Conservation (phyloP, 37 sponge, comb jelly and placozoan genomes). For the Beroe ovata region DNA sequence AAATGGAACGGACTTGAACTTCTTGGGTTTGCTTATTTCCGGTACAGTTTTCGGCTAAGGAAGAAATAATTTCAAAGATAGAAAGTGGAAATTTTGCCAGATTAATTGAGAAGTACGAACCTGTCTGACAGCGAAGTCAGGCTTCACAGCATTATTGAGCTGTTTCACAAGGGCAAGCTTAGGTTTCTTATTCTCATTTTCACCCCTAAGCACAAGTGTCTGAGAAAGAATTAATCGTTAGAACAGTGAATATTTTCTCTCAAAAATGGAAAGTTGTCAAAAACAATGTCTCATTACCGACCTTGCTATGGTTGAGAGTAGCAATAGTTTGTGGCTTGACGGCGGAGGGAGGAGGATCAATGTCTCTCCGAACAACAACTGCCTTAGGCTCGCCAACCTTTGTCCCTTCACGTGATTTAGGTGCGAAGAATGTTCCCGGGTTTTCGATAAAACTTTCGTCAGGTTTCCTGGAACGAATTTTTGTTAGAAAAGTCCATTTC, state of each 20-base stretch:
- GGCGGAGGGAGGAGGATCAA: not conserved
- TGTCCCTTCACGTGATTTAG: not conserved
- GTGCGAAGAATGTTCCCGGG: conserved; percentile 40
- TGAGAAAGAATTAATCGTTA: not conserved
- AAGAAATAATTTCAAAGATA: no score
- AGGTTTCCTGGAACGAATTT: conserved; percentile 22
- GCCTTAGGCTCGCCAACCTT: conserved; percentile 12
- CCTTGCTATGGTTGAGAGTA: conserved; percentile 27
- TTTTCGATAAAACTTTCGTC: conserved; percentile 26
- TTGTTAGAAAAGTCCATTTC: no score
- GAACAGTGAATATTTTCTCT: no score
- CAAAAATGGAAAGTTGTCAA: no score
- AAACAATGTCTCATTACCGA: no score
- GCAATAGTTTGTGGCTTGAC: conserved; percentile 28
- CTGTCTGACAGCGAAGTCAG: not conserved
- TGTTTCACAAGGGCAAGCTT: conserved; percentile 46
- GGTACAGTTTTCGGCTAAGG: conserved; percentile 2
- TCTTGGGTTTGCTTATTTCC: conserved; percentile 25
- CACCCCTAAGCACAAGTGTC: conserved; percentile 10
- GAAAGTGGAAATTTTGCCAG: no score
- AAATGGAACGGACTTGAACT: conserved; percentile 44
- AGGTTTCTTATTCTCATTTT: conserved; percentile 6
- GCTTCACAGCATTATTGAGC: conserved; percentile 22
- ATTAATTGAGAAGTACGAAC: no score
- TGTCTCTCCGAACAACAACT: conserved; percentile 2